Base-by-base conservation (phyloP, 2,113 vertebrate genomes). In the Pygoscelis antarcticus region DNA sequence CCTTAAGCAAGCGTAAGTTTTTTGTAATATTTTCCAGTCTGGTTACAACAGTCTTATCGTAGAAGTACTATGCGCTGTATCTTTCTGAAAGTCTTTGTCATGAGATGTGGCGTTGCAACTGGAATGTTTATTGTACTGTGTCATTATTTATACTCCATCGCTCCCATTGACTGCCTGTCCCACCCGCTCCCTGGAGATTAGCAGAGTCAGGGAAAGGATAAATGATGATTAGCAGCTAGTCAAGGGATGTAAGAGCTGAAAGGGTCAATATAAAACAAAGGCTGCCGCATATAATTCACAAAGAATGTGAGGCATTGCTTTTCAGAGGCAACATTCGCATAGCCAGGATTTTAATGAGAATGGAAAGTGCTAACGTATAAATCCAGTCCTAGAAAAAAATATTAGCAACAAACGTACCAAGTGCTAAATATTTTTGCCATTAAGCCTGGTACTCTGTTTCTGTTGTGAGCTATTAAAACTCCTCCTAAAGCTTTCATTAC, bases 311-410 rank as follows among this genome's bases (percentile, higher is more conserved):
- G 36, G 71, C 32, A 29, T 61, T 90, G 87, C 82, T 84, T 86
- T 95, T 62, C 79, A 65, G 46, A 77, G 78, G 52, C 84, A 34
- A 2, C 61, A 7, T 13, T 55, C 2, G 1, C 69, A 46, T 8
- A 62, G 94, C 66, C 58, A 5, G 77, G 68, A 46, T 60, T 93
- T 96, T 88, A 89, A 95, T 68, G 93, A 84, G 83, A 84, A 82
- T 54, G 80, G 96, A 90, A 95, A 96, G 77, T 27, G 69, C 83
- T 93, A 87, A 75, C 62, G 2, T 75, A 89, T 79, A 96, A 96
- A 94, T 94, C 74, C 77, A 74, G 57, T 5, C 47, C 66, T 54
- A 58, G 90, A 44, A 83, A 58, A 52, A 86, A 83, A 52, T 47
- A 80, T 49, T 80, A 87, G 55, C 54, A 85, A 54, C 60, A 72